Conservation (phyloP, 2,888 invertebrate genomes). For the Prosapia bicincta region DNA sequence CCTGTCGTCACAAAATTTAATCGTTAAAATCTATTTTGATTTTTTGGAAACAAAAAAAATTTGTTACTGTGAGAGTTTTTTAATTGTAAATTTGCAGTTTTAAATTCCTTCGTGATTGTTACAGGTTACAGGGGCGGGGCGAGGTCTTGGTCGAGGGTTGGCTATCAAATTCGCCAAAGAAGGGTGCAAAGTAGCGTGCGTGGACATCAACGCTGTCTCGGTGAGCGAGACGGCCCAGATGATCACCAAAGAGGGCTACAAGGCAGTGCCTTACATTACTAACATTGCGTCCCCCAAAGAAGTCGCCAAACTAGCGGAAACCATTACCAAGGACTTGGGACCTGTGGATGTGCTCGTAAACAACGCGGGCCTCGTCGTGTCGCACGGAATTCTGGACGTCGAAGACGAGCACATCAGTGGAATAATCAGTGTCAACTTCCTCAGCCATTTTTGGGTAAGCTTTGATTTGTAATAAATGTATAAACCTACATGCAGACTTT, state of each 20-base stretch:
- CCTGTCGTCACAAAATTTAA: too few relatives aligned
- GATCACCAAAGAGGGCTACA: slow-evolving; percentile 30
- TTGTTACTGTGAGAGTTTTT: too few relatives aligned
- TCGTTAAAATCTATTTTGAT: too few relatives aligned
- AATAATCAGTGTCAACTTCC: slow-evolving; percentile 35
- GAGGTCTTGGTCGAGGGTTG: slow-evolving; percentile 49
- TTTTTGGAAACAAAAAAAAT: too few relatives aligned
- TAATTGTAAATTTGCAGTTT: too few relatives aligned
- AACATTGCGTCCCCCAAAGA: slow-evolving; percentile 33
- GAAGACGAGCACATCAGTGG: slow-evolving; percentile 28
- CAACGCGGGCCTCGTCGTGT: slow-evolving; percentile 35
- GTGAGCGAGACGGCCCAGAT: slow-evolving; percentile 28
- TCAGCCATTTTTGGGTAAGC: slow-evolving; percentile 37
- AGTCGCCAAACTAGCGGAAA: slow-evolving; percentile 20
- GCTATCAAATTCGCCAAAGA: slow-evolving; percentile 45
- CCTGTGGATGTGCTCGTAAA: slow-evolving; percentile 36
- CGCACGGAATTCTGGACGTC: slow-evolving; percentile 17
- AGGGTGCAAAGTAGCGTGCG: slow-evolving; percentile 38
- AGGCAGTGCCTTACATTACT: slow-evolving; percentile 31
- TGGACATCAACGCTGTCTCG: slow-evolving; percentile 31
- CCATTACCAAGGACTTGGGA: slow-evolving; percentile 32
- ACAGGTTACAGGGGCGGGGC: slow-evolving; percentile 49
- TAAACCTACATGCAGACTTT: too few relatives aligned
- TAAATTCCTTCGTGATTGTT: neutral
- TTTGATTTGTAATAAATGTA: too few relatives aligned